phyloP scores from a whole-genome alignment of 92 coral and sea anemone genomes.

The Pocillopora grandis region DNA sequence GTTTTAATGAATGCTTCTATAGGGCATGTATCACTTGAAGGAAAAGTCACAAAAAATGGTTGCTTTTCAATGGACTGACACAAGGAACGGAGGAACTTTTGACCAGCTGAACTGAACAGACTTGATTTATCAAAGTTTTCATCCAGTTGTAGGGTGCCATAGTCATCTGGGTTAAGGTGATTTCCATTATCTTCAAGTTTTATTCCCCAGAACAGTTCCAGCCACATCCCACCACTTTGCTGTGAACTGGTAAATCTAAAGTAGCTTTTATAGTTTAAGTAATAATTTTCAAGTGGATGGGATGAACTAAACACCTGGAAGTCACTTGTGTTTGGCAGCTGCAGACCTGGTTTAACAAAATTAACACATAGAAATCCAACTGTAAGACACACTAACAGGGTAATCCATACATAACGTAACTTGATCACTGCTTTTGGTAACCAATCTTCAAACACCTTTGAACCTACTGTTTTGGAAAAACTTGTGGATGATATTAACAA shows the following conservation, averaged over 20 bases:
- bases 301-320: slow-evolving; percentile 87
- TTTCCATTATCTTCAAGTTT: slow-evolving; percentile 87
- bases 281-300: slow-evolving; percentile 81
- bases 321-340: slow-evolving; percentile 70
- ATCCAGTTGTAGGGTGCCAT: slow-evolving; percentile 76
- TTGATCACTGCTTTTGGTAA: slow-evolving; percentile 74
- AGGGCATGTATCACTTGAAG: slow-evolving; percentile 34
- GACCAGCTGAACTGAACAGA: slow-evolving; percentile 64
- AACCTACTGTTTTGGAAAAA: slow-evolving; percentile 40
- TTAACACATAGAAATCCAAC: slow-evolving; percentile 81
- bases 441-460: slow-evolving; percentile 71
- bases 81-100: slow-evolving; percentile 65
- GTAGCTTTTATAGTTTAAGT: slow-evolving; percentile 67
- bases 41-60: slow-evolving; percentile 47
- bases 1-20: slow-evolving; percentile 23
- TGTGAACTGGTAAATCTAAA: slow-evolving; percentile 58
- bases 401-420: slow-evolving; percentile 69
- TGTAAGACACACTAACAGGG: slow-evolving; percentile 68
- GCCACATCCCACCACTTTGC: slow-evolving; percentile 26
- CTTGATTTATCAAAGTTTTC: slow-evolving; percentile 49
- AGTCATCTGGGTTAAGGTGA: slow-evolving; percentile 74
- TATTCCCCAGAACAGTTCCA: slow-evolving; percentile 73
- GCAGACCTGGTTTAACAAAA: slow-evolving; percentile 73
- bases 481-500: slow-evolving; percentile 43
- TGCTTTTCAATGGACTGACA: slow-evolving; percentile 61